Conservation (phyloP, 1,140 invertebrate genomes). For the Euura saliciscinereae region DNA sequence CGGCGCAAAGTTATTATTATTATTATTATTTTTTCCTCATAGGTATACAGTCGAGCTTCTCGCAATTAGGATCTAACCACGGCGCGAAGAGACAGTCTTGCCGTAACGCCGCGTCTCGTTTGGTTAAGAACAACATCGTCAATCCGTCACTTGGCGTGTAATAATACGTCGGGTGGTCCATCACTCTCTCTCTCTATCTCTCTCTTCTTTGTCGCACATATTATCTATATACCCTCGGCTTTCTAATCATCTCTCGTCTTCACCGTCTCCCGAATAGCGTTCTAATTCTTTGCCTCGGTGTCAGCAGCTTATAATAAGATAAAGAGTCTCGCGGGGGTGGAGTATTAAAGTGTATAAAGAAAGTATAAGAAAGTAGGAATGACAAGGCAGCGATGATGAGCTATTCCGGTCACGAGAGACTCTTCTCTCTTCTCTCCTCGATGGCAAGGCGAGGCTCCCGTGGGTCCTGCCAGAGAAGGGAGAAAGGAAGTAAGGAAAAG, state of each 20-base stretch:
- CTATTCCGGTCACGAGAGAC: conserved; percentile 56
- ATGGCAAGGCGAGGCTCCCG: conserved; percentile 31
- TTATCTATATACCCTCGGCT: neutral
- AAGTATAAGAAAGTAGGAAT: neutral
- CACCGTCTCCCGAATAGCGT: neutral
- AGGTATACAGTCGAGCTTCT: neutral
- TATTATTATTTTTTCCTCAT: neutral
- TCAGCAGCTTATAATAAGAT: conserved; percentile 5
- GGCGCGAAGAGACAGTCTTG: neutral
- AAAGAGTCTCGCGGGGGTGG: neutral
- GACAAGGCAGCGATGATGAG: conserved; percentile 27
- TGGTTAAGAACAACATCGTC: conserved; percentile 49
- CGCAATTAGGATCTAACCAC: neutral
- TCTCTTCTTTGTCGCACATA: too few species aligned
- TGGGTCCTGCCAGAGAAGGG: conserved; percentile 12
- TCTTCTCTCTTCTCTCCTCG: neutral
- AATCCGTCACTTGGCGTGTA: conserved; percentile 32
- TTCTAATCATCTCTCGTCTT: neutral
- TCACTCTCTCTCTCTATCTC: too few species aligned
- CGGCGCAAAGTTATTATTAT: too few species aligned
- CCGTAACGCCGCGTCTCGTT: conserved; percentile 37
- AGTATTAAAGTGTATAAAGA: neutral
- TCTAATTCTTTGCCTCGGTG: neutral
- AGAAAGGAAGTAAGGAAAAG: conserved; percentile 8
- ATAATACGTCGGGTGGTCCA: conserved; percentile 35